Conservation (phyloP, 1,140 invertebrate species). For the Ceratoteleas bidentatus region DNA sequence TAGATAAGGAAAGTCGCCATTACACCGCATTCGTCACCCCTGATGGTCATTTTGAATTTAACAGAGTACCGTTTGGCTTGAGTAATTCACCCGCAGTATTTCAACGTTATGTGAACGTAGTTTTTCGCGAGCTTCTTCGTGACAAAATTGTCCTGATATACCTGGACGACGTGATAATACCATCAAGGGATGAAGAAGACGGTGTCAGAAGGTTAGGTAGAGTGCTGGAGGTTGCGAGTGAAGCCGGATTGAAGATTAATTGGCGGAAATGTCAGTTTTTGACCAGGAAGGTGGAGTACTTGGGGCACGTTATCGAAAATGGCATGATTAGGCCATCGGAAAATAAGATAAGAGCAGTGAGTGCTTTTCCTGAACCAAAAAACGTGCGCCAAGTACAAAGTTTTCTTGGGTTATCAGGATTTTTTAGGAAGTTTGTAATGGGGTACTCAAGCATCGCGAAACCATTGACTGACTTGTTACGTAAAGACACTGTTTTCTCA, state of each 20-base stretch:
- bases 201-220: slow-evolving; percentile 40
- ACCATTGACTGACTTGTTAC: too few species aligned
- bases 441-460: too few species aligned
- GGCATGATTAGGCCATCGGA: slow-evolving; percentile 64
- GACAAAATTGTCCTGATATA: slow-evolving; percentile 7
- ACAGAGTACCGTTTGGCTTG: slow-evolving; percentile 4
- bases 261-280: slow-evolving; percentile 23
- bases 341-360: slow-evolving; percentile 22
- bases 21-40: slow-evolving; percentile 18
- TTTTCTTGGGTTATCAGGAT: slow-evolving; percentile 27
- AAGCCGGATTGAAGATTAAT: slow-evolving; percentile 51
- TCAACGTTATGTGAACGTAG: slow-evolving; percentile 4
- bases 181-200: slow-evolving; percentile 1
- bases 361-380: slow-evolving; percentile 2
- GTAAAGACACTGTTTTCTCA: too few species aligned
- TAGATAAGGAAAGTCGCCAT: slow-evolving; percentile 25
- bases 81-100: slow-evolving; percentile 13
- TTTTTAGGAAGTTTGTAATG: too few species aligned
- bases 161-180: slow-evolving; percentile 25
- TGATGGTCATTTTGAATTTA: slow-evolving; percentile 9
- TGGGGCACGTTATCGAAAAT: slow-evolving; percentile 69
- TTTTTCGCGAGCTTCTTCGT: slow-evolving; percentile 15
- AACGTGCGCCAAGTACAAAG: slow-evolving; percentile 14
- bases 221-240: slow-evolving; percentile 62
- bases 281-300: slow-evolving; percentile 66